A percentile compares a stretch with the other conserved stretches of the same genome.
phyloP scores from a whole-genome alignment of 2,113 vertebrate species.

The Callipepla squamata region DNA sequence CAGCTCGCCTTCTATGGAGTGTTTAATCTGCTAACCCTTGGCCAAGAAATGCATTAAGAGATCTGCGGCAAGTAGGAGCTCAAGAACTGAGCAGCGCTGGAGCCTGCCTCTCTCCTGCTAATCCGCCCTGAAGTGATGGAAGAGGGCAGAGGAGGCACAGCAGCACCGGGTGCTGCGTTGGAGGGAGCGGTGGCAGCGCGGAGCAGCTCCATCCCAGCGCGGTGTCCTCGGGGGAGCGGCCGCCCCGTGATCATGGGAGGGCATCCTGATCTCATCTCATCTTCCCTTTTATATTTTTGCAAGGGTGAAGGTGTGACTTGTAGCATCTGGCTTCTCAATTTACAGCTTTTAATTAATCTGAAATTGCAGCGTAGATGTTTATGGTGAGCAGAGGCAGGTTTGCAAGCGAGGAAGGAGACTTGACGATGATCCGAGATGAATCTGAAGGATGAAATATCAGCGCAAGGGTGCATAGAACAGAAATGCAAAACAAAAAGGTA shows the following conservation, averaged over 20 bases:
- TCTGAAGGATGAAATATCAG: conserved; percentile 51
- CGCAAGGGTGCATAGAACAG: background rate
- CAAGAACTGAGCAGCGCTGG: background rate
- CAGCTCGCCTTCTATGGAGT: conserved; percentile 38
- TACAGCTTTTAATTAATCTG: conserved; percentile 78
- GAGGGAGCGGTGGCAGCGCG: background rate
- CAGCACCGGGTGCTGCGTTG: fast-evolving
- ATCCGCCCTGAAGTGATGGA: fast-evolving
- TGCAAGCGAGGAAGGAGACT: conserved; percentile 45
- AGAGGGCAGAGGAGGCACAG: background rate
- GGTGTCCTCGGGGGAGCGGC: background rate
- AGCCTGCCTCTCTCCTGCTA: background rate
- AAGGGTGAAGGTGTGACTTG: conserved; percentile 18
- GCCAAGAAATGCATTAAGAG: conserved; percentile 68
- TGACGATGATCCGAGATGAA: conserved; percentile 3
- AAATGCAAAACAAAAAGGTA: background rate
- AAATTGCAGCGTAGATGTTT: conserved; percentile 62
- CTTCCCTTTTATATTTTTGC: background rate
- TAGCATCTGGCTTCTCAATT: conserved; percentile 38
- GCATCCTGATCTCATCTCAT: fast-evolving
- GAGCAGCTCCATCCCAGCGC: background rate
- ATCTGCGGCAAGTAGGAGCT: background rate
- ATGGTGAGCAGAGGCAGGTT: conserved; percentile 55
- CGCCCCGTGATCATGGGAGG: fast-evolving
- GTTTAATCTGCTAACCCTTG: conserved; percentile 57